Evolutionary conservation across 2,888 invertebrate species (phyloP), one percentile per base, ranked within the genome.

Genomic region (Mylabris sibirica): DNA sequence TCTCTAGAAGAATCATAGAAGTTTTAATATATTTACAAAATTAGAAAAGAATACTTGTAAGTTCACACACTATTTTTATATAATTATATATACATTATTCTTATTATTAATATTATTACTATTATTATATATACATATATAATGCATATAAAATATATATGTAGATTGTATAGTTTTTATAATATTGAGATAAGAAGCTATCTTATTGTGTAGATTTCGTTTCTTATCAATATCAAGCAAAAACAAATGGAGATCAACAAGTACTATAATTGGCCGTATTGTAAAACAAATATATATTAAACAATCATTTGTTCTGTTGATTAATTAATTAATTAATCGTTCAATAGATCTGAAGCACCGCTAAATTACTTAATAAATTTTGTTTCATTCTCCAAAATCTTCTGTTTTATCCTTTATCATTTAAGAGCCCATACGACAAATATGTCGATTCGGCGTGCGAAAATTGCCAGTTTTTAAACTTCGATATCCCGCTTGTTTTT

Each of bases 31-130:
- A 53, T 53, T 49, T 22, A 53, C 9, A 53, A 53, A 22, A 17
- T 12, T 14, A 41, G 5, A 38, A 38, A 38, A 38, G 14, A 41
- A 41, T 41, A 53, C 53, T 53, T 22, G 53, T 53, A 53, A 53
- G 53, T 53, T 53, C 53, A 53, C 53, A 53, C 53, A 53, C 53
- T 53, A 53, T 53, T 53, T 53, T 53, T 53, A 53, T 53, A 53
- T 53, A 53, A 53, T 53, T 53, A 53, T 53, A 53, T 53, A 53
- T 53, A 44, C 12, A 41, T 30, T 30, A 30, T 30, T 30, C 4
- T 30, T 30, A 30, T 30, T 30, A 30, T 6, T 30, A 30, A 6
- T 30, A 30, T 8, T 30, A 30, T 30, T 30, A 30, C 8, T 30
- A 30, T n/a, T n/a, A n/a, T n/a, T 41, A 41, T 41, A 41, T 41